These are phyloP conservation scores for Drosophila mimica DNA, from an alignment of 2,888 invertebrate species.

Conservation along the genomic window DNA sequence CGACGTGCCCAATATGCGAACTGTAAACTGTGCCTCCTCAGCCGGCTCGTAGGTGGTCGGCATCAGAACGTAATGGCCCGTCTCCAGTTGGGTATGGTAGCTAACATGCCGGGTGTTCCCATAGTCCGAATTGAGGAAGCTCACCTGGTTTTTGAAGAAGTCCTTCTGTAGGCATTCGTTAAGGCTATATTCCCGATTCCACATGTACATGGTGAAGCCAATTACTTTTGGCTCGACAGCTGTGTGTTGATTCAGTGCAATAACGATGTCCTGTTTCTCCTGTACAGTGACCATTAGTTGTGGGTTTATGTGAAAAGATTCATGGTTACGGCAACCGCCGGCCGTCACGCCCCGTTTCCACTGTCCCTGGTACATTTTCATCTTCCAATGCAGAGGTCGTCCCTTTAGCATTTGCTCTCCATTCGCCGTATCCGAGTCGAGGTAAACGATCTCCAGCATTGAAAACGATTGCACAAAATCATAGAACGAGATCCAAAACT, in stretches of 20 bases:
- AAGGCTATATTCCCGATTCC: conserved; percentile 80
- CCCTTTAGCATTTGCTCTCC: conserved; percentile 92
- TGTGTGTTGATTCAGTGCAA: conserved; percentile 95
- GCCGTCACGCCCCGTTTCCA: conserved; percentile 95
- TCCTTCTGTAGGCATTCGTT: conserved; percentile 91
- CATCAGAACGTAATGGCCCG: conserved; percentile 93
- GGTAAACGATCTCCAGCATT: conserved; percentile 92
- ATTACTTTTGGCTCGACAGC: conserved; percentile 97
- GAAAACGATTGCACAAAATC: conserved; percentile 94
- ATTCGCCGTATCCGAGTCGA: conserved; percentile 94
- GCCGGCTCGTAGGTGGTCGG: conserved; percentile 96
- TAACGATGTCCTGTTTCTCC: conserved; percentile 93
- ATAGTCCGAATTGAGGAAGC: conserved; percentile 94
- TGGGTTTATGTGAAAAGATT: conserved; percentile 97
- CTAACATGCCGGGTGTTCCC: conserved; percentile 96
- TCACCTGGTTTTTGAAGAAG: conserved; percentile 94
- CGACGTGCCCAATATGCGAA: conserved; percentile 92
- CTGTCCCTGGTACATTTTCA: conserved; percentile 93
- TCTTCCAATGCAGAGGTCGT: conserved; percentile 92
- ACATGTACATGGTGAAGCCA: conserved; percentile 93
- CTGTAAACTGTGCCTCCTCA: conserved; percentile 94
- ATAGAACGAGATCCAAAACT: conserved; percentile 93
- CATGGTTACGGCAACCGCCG: conserved; percentile 95
- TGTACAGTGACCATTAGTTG: conserved; percentile 92
- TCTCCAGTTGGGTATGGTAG: conserved; percentile 91